Conservation (phyloP, 23 tunicate genomes). For the Ciona savignyi region DNA sequence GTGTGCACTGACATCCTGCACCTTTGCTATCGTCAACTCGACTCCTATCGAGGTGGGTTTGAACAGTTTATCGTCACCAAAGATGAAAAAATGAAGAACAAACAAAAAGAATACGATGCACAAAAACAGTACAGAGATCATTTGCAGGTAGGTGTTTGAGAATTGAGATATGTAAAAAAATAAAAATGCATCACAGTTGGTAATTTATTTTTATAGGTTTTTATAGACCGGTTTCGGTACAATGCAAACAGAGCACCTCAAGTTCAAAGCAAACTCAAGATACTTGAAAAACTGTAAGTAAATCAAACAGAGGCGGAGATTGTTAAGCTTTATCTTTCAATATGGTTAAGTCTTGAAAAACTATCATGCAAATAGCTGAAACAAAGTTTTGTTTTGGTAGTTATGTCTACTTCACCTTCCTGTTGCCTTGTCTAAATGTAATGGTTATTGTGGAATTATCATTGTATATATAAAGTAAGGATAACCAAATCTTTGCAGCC, state of each 20-base stretch:
- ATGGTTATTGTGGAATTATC: too few species aligned
- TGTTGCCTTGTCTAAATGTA: too few species aligned
- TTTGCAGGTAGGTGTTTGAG: slow-evolving; percentile 31
- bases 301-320: too few species aligned
- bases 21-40: slow-evolving; percentile 36
- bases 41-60: slow-evolving; percentile 63
- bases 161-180: not conserved
- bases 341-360: too few species aligned
- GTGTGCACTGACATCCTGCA: slow-evolving; percentile 97
- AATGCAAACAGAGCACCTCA: slow-evolving; percentile 99
- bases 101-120: slow-evolving; percentile 82
- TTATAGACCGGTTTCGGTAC: slow-evolving; percentile 95
- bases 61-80: slow-evolving; percentile 87
- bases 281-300: slow-evolving; percentile 85
- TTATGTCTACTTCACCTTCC: too few species aligned
- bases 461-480: not conserved
- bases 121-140: slow-evolving; percentile 90
- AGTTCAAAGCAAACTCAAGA: slow-evolving; percentile 96
- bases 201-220: slow-evolving; percentile 39
- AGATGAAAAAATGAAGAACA: slow-evolving; percentile 81
- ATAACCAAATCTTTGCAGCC: slow-evolving; percentile 21
- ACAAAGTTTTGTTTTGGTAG: too few species aligned
- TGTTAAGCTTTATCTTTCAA: too few species aligned
- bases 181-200: too few species aligned
- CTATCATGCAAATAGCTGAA: too few species aligned